Evolutionary conservation across 2,113 vertebrate species (phyloP), one percentile per base, ranked within the genome.

Genomic region (Spea multiplicata): DNA sequence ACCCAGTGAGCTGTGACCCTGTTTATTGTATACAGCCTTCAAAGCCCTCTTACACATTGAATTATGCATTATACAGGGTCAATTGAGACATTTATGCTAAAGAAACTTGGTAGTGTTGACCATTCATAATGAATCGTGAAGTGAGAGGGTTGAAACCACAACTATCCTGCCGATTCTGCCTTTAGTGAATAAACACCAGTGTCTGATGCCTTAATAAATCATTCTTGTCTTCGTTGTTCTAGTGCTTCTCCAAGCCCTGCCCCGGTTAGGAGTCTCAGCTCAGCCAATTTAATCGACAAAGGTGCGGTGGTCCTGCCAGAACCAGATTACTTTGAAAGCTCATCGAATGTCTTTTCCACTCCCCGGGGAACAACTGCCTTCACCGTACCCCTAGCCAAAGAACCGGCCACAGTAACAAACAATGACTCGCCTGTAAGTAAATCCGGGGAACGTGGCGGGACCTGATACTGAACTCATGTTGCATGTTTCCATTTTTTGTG

Each of bases 271-370:
- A 90, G 91, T 45, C 76, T 93, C 3, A 97, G 94, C 44, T 91
- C 90, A 0, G 87, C 86, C 82, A 94, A 96, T 80, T 83, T 96
- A 44, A 83, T 88, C 0, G 94, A 95, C 61, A 95, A 92, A 52
- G 86, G 86, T 13, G 83, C 85, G 0, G 89, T 97, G 30, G 80
- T 93, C 74, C 92, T 98, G 68, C 97, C 97, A 0, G 95, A 96
- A 0, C 93, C 96, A 0, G 96, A 99, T 86, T 99, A 99, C 81
- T 82, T 91, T 70, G 91, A 95, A 13, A 4, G 4, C 7, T 17
- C 55, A 13, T 62, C 67, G 81, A 81, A 3, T 5, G 9, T 83
- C 78, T 75, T 73, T 48, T 9, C 78, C 62, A 83, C 91, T 1
- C 85, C 86, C 0, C 82, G 44, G 64, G 84, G 44, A 79, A 13